Evolutionary conservation across 2,797 vertebrate species (phyloP).

Genomic region (Anableps anableps): DNA sequence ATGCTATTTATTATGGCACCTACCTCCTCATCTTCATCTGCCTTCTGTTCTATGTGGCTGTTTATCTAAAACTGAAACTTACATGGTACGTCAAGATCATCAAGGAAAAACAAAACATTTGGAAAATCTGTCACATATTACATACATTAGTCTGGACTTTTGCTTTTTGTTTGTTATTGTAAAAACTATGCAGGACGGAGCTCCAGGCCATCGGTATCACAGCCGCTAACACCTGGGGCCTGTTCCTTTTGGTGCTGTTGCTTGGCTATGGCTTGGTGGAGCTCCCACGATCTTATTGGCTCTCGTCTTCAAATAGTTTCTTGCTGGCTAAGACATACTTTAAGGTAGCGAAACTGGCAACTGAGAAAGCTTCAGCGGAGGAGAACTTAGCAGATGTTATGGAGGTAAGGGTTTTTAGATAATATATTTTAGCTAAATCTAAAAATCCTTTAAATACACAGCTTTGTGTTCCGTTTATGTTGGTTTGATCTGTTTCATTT

Average conservation of each 20-base stretch:
- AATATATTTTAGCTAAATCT: neutral
- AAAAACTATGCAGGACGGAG: slow-evolving; percentile 80
- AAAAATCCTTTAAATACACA: neutral
- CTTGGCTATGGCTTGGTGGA: slow-evolving; percentile 94
- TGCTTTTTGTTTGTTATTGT: slow-evolving; percentile 16
- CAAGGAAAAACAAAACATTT: neutral
- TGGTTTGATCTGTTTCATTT: neutral
- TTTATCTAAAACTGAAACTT: slow-evolving; percentile 86
- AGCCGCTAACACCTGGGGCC: slow-evolving; percentile 94
- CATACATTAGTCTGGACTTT: neutral
- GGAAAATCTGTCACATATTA: neutral
- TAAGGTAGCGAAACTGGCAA: slow-evolving; percentile 91
- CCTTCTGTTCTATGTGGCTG: slow-evolving; percentile 91
- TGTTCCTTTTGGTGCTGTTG: slow-evolving; percentile 93
- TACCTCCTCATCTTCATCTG: slow-evolving; percentile 94
- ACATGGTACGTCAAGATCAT: slow-evolving; percentile 83
- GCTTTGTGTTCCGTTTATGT: neutral
- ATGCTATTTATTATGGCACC: slow-evolving; percentile 94
- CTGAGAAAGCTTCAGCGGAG: slow-evolving; percentile 90
- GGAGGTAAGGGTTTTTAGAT: slow-evolving; percentile 81
- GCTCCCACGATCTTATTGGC: slow-evolving; percentile 93
- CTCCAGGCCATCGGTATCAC: slow-evolving; percentile 93
- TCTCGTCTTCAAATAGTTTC: slow-evolving; percentile 87
- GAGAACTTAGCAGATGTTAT: slow-evolving; percentile 92
- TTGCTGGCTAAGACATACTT: slow-evolving; percentile 92